Conservation (phyloP, 2,888 invertebrate genomes). For the Pherbina coryleti region DNA sequence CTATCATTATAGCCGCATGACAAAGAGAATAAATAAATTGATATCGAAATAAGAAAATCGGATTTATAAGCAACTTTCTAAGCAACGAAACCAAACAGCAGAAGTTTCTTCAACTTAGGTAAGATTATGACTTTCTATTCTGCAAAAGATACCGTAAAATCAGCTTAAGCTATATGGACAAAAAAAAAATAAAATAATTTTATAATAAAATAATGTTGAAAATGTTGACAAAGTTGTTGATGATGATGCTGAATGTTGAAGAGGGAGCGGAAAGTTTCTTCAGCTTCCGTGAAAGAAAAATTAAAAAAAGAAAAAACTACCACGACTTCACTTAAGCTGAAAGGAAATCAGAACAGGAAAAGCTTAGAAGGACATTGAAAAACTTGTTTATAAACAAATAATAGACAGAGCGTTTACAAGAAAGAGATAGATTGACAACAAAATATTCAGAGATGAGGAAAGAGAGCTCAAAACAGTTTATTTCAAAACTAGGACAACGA, state of each 20-base stretch:
- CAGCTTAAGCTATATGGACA: not conserved
- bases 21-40: too few species aligned
- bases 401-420: too few species aligned
- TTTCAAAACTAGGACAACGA: too few species aligned
- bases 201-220: not conserved
- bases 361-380: conserved; percentile 18
- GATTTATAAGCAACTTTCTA: not conserved
- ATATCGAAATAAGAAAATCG: not conserved
- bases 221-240: not conserved
- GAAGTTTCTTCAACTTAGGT: too few species aligned
- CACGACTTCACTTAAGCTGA: conserved; percentile 13
- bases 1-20: too few species aligned
- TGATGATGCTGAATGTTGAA: not conserved
- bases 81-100: not conserved
- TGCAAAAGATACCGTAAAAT: too few species aligned
- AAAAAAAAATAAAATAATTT: not conserved
- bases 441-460: too few species aligned
- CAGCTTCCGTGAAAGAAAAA: not conserved
- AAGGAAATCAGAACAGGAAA: conserved; percentile 3
- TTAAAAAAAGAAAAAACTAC: not conserved
- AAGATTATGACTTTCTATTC: too few species aligned
- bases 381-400: too few species aligned
- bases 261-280: not conserved
- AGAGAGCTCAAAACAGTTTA: too few species aligned
- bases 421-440: too few species aligned